phyloP scores from a whole-genome alignment of 2,888 invertebrate genomes.

The Polymixis lichenea region DNA sequence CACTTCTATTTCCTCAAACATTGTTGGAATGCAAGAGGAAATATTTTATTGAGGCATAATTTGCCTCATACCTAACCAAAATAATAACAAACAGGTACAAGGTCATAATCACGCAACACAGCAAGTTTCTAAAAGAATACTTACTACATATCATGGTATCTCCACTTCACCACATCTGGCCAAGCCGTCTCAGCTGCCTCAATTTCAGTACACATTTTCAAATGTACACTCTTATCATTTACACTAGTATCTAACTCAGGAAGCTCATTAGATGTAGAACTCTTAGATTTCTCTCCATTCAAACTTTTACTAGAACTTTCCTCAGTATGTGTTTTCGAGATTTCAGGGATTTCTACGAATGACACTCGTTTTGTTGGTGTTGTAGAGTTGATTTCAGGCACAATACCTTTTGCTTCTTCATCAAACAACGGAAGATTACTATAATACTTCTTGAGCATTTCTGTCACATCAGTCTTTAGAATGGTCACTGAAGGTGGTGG shows the following conservation, averaged over 20 bases:
- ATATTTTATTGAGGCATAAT: neutral
- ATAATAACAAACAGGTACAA: constrained; percentile 2
- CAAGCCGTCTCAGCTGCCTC: constrained; percentile 87
- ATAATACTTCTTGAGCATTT: constrained; percentile 91
- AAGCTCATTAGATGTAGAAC: constrained; percentile 61
- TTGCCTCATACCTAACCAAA: neutral
- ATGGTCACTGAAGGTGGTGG: constrained; percentile 94
- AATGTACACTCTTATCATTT: constrained; percentile 78
- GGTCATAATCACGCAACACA: neutral
- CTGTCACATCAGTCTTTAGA: constrained; percentile 91
- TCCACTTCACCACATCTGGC: constrained; percentile 91
- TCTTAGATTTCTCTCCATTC: constrained; percentile 51
- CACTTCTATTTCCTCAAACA: neutral
- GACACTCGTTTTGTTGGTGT: constrained; percentile 86
- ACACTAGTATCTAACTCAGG: constrained; percentile 77
- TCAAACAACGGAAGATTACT: constrained; percentile 88
- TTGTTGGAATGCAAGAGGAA: neutral
- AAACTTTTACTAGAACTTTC: constrained; percentile 47
- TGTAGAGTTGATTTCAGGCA: constrained; percentile 75
- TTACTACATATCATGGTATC: constrained; percentile 94
- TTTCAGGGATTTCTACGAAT: constrained; percentile 82
- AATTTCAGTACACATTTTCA: constrained; percentile 79
- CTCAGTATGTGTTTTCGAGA: constrained; percentile 47
- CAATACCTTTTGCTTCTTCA: constrained; percentile 76
- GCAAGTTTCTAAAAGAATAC: constrained; percentile 72